Base-by-base conservation (phyloP, 2,888 invertebrate species). In the Conops quadrifasciatus region DNA sequence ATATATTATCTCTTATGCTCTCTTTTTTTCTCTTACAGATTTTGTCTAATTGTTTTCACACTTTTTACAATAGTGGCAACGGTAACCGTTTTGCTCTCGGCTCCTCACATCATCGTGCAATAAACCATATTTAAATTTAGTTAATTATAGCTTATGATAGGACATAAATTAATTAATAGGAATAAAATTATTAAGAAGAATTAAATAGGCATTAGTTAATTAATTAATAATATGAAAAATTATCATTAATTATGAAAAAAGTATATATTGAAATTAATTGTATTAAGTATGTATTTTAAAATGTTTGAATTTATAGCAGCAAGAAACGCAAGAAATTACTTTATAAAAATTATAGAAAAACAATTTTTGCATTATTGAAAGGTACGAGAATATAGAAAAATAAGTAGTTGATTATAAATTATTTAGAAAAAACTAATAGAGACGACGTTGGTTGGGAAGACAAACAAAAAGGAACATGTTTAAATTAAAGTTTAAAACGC, bases 21-120 rank as follows among this genome's bases (percentile, higher is more conserved):
- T 43, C 62, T 62, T n/a, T 70, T 75, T 49, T 67, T 77, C 78
- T 79, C 80, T 83, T 85, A 73, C 87, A 92, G 94, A 88, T 93
- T 97, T 88, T 97, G 97, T 88, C 90, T 98, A 88, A 94, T 95
- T 88, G 92, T 96, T 85, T 98, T 97, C 89, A 95, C 95, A 75
- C 88, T 95, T 87, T 96, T 96, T 89, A 96, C 96, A 83, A 91
- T 96, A 87, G 92, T 95, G 85, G 95, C 96, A 80, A 96, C 96
- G 80, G 93, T 95, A 82, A 94, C 95, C 79, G 96, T 96, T 85
- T 89, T 96, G 81, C 89, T 94, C 80, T 94, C 94, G 78, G 96
- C 96, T 83, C 96, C 96, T 78, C 96, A 96, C 88, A 95, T 96
- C 87, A 95, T 96, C 87, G 96, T 96, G 87, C 95, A 95, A 90